These are phyloP conservation scores for Amphiprion ocellaris DNA, from an alignment of 2,113 vertebrate species.

Conservation along the genomic window DNA sequence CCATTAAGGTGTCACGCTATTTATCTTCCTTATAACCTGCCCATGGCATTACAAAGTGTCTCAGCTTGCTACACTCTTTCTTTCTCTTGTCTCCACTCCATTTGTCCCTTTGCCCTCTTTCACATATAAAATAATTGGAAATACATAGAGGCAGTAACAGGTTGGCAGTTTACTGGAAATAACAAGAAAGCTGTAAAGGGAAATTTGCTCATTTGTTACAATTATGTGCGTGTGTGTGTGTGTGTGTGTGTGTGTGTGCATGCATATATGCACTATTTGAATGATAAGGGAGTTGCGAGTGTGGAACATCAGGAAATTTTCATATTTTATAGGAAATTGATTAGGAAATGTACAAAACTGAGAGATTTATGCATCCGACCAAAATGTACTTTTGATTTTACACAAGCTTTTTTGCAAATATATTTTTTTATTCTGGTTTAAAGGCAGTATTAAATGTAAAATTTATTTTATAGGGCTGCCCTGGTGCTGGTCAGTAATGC, in stretches of 20 bases:
- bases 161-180: slow-evolving; percentile 76
- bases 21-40: slow-evolving; percentile 83
- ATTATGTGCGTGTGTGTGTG: neutral
- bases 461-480: slow-evolving; percentile 1
- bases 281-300: slow-evolving; percentile 17
- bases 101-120: slow-evolving; percentile 80
- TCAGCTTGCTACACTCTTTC: slow-evolving; percentile 67
- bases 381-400: slow-evolving; percentile 17
- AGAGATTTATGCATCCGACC: neutral
- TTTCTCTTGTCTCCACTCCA: slow-evolving; percentile 64
- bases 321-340: slow-evolving; percentile 35
- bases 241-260: neutral
- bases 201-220: slow-evolving; percentile 66
- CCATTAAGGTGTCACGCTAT: slow-evolving; percentile 83
- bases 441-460: slow-evolving; percentile 15
- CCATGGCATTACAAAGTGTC: slow-evolving; percentile 75
- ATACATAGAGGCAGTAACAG: slow-evolving; percentile 79
- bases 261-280: slow-evolving; percentile 18
- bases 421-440: slow-evolving; percentile 2
- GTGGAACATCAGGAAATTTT: slow-evolving; percentile 42
- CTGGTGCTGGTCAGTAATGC: slow-evolving; percentile 35
- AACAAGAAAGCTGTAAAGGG: slow-evolving; percentile 70
- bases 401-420: neutral
- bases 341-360: slow-evolving; percentile 35
- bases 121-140: slow-evolving; percentile 83